A percentile compares a stretch with the other conserved stretches of the same genome.
Conservation (phyloP, 2,888 invertebrate species). For the Cataglyphis livida region DNA sequence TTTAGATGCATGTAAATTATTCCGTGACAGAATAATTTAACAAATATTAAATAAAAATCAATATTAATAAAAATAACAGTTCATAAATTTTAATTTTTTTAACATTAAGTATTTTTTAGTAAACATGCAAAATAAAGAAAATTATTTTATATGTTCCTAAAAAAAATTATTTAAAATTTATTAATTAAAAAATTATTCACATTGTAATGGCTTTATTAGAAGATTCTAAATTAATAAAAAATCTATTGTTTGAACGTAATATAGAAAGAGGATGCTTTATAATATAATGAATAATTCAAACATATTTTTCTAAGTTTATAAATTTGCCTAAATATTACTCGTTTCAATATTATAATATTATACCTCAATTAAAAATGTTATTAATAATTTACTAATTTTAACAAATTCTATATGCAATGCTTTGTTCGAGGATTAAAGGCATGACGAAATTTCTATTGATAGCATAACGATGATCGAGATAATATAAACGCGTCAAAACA, state of each 20-base stretch:
- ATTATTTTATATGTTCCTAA: not conserved
- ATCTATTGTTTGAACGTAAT: not conserved
- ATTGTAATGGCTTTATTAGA: not conserved
- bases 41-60: not conserved
- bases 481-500: not conserved
- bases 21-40: not conserved
- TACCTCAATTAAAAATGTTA: not conserved
- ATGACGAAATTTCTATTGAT: slow-evolving; percentile 18
- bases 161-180: not conserved
- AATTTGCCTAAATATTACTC: not conserved
- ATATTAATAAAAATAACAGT: not conserved
- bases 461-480: not conserved
- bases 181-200: not conserved
- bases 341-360: not conserved
- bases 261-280: not conserved
- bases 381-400: not conserved
- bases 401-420: slow-evolving; percentile 5
- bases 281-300: not conserved
- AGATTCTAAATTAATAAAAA: not conserved
- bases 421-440: not conserved
- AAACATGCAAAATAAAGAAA: not conserved
- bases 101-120: not conserved
- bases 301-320: not conserved
- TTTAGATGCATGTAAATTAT: not conserved
- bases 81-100: not conserved